phyloP scores from a whole-genome alignment of 2,113 vertebrate genomes.

The cat (Felis catus) region F.catus_Fca126_mat1.0 CM031415.1:44002501-44003000 shows the following conservation, averaged over 20 bases:
- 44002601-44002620: neutral
- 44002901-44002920: neutral
- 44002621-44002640: neutral
- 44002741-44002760: neutral
- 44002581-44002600: neutral
- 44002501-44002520: neutral
- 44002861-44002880: neutral
- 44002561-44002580: neutral
- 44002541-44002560: neutral
- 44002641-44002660: neutral
- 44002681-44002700: neutral
- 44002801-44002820: neutral
- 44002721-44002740: neutral
- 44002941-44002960: neutral
- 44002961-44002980: neutral
- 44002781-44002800: neutral
- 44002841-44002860: neutral
- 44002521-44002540: constrained; percentile 25
- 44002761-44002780: neutral
- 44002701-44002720: neutral
- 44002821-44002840: neutral
- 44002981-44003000: neutral
- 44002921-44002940: neutral
- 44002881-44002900: neutral
- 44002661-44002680: neutral